Evolutionary conservation across 1,140 invertebrate species (phyloP), one percentile per base, ranked within the genome.

Genomic region (Harpegnathos saltator): DNA sequence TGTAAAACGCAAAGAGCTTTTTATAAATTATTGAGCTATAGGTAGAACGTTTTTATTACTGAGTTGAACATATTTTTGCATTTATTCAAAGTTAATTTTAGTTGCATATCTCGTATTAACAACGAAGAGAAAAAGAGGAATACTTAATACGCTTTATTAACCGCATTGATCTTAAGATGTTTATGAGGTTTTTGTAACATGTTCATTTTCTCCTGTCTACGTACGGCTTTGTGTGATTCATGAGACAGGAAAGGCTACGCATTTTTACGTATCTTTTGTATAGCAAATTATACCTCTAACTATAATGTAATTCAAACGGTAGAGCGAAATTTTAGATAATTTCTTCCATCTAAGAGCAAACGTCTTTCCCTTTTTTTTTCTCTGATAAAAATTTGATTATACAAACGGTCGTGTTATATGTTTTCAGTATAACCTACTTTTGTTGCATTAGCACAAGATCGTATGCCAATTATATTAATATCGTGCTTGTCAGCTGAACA

Each of bases 401-500:
- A 56, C 15, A 68, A 80, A 50, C 50, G 19, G 1, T 66, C 66
- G 65, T 14, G 1, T 56, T 80, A 69, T 29, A 19, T 68, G 58
- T 69, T 68, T 80, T 80, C 52, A 58, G 50, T 50, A 26, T 58
- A 58, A 80, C 2, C 19, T 71, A 33, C 52, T 50, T 69, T 78
- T 80, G 19, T 69, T 68, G 50, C 14, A 9, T 68, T 69, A 80
- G 33, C 61, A 75, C 52, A 24, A 58, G 58, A 59, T 87, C 26
- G 29, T 59, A 50, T 63, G 71, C 17, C 33, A 87, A 81, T 77
- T 84, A 87, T 77, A 75, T 84, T 22, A 83, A 15, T 68, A 81
- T 84, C 44, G 15, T 87, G 59, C 11, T 52, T 68, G 50, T 68
- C 12, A 62, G 50, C 66, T 44, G 33, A 69, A 69, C 61, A 77